Base-by-base conservation (phyloP, 1,140 invertebrate genomes). In the Drepana arcuata region DNA sequence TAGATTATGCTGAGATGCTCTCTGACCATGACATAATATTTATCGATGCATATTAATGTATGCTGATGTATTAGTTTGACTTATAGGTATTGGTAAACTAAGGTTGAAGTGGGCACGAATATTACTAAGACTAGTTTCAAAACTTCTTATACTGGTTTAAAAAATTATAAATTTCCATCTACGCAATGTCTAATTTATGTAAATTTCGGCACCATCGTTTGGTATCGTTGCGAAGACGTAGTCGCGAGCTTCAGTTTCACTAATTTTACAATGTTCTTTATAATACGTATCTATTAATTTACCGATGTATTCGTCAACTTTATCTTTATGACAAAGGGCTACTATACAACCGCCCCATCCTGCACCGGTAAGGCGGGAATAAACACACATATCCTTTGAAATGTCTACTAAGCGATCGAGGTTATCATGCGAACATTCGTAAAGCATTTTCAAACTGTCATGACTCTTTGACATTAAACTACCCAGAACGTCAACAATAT, bases 321-420 rank as follows among this genome's bases (percentile, higher is more conserved):
- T 85, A 14, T 89, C 86, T 29, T 87, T 84, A 0, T 89, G 86
- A 38, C 88, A 87, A 46, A 99, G 84, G 12, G 95, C 94, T 9
- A 99, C 95, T 39, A 93, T 89, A 79, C 96, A 99, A 1, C 97
- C 97, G 12, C 97, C 97, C 97, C 97, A 99, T 87, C 95, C 95
- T 10, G 95, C 95, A 33, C 98, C 98, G 3, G 98, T 99, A 16
- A 99, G 83, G 43, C 97, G 87, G 5, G 94, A 92, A 16, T 96
- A 95, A 12, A 93, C 84, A 18, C 92, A 90, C 34, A 88, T 84
- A 29, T 88, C 71, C 34, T 87, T 74, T n/a, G 95, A 94, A 27
- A 92, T 71, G 14, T 91, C 78, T 16, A 98, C 95, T 2, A 99
- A 83, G 31, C 84, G 81, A 77, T 99, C 96, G 35, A 99, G 85